These are phyloP conservation scores for Neoaliturus tenellus DNA, from an alignment of 2,888 invertebrate genomes.

Conservation along the genomic window DNA sequence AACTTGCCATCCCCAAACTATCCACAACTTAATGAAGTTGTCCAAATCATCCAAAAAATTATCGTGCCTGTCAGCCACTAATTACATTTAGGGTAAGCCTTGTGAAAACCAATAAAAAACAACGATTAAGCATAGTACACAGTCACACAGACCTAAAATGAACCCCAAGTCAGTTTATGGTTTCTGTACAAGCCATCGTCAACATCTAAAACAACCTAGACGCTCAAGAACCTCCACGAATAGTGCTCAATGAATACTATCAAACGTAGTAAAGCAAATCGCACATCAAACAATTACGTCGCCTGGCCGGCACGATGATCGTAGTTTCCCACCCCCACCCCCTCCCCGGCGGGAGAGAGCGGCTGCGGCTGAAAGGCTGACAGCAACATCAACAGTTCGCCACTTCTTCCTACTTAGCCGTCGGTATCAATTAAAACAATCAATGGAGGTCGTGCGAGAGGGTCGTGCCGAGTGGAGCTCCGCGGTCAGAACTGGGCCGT, in stretches of 20 bases:
- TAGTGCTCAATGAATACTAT: neutral
- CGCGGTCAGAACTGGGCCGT: neutral
- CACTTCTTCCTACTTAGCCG: constrained; percentile 21
- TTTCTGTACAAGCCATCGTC: no score
- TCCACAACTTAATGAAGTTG: no score
- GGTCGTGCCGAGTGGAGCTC: neutral
- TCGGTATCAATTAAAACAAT: constrained; percentile 53
- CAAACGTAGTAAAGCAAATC: neutral
- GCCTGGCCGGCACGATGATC: neutral
- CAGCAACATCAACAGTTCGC: constrained; percentile 42
- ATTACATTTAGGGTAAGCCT: no score
- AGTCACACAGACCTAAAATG: no score
- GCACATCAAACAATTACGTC: neutral
- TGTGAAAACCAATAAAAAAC: no score
- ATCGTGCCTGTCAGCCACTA: no score
- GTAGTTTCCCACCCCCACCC: neutral
- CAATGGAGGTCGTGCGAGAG: constrained; percentile 49
- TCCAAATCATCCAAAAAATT: no score
- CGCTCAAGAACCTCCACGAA: neutral
- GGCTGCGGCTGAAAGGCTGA: constrained; percentile 31
- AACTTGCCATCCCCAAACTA: no score
- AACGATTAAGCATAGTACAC: no score
- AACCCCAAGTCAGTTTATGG: no score
- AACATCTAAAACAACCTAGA: no score
- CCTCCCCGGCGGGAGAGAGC: neutral